Percentiles rank a stretch among this genome's conserved stretches.
Conservation (phyloP, 2,888 invertebrate genomes). For the Ctenicera cuprea region DNA sequence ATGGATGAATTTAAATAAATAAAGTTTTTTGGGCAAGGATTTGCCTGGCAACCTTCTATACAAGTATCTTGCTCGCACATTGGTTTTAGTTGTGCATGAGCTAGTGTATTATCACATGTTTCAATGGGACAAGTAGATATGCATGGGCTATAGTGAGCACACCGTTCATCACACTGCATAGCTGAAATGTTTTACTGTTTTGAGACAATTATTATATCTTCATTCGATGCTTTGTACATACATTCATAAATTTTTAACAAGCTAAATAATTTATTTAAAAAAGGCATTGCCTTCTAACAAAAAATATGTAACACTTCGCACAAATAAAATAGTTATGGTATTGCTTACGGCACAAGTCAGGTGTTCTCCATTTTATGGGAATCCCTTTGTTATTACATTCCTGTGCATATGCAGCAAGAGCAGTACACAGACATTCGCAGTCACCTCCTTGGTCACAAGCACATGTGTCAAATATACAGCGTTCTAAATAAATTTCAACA, state of each 20-base stretch:
- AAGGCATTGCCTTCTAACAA: not conserved
- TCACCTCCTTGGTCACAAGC: constrained; percentile 95
- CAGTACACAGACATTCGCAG: constrained; percentile 92
- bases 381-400: constrained; percentile 87
- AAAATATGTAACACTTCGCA: too few species aligned
- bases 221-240: too few species aligned
- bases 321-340: too few species aligned
- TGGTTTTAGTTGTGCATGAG: constrained; percentile 78
- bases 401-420: constrained; percentile 90
- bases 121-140: constrained; percentile 87
- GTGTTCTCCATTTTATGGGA: constrained; percentile 87
- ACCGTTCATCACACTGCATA: constrained; percentile 90
- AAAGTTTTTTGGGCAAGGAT: constrained; percentile 83
- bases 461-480: constrained; percentile 91
- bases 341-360: constrained; percentile 87
- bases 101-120: constrained; percentile 88
- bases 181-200: constrained; percentile 76
- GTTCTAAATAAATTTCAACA: constrained; percentile 80
- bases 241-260: too few species aligned
- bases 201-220: too few species aligned
- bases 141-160: constrained; percentile 87
- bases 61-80: constrained; percentile 85
- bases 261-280: too few species aligned
- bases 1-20: constrained; percentile 83
- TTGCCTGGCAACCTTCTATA: constrained; percentile 88